Base-by-base conservation (phyloP, 2,113 vertebrate species). In the Glaucidium brasilianum region DNA sequence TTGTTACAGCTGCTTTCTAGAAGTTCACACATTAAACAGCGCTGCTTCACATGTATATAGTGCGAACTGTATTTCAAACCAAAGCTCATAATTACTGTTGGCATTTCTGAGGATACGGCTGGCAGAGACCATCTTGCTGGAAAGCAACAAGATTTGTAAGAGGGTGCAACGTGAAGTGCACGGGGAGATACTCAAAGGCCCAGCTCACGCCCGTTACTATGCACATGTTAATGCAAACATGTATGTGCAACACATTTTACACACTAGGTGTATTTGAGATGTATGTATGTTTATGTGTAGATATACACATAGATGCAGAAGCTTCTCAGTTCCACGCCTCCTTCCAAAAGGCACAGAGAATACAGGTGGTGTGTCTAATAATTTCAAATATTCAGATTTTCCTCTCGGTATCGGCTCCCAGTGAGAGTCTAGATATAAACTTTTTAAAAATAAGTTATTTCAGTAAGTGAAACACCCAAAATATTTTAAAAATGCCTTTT, bases 41-140 rank as follows among this genome's bases (percentile, higher is more conserved):
- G 6, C 76, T 78, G 80, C 64, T 94, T 91, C 95, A 71, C 85
- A 41, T 6, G 59, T 13, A 25, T 1, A 4, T 1, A 52, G 79
- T 9, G 68, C 0, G 21, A 94, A n/a, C 76, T 18, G 30, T 13
- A 59, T 9, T 30, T 92, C 56, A 92, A 52, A 92, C 4, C 83
- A 45, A 56, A 91, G 94, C 76, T 85, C 30, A 0, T 78, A 52
- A 96, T 79, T 49, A 30, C 68, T 78, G 43, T 0, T 95, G 96
- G 95, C 95, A 75, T 6, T 13, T 18, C 56, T 6, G 30, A 91
- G 88, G 72, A 80, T 12, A 56, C 19, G 1, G 53, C 69, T 94
- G 92, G 95, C 88, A 97, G 2, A 5, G 69, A 97, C 60, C 94
- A 49, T 72, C 97, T 87, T 94, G 95, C 82, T 64, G 92, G 69